Evolutionary conservation across 2,797 vertebrate species (phyloP).

Genomic region (Pseudomugil gertrudae): DNA sequence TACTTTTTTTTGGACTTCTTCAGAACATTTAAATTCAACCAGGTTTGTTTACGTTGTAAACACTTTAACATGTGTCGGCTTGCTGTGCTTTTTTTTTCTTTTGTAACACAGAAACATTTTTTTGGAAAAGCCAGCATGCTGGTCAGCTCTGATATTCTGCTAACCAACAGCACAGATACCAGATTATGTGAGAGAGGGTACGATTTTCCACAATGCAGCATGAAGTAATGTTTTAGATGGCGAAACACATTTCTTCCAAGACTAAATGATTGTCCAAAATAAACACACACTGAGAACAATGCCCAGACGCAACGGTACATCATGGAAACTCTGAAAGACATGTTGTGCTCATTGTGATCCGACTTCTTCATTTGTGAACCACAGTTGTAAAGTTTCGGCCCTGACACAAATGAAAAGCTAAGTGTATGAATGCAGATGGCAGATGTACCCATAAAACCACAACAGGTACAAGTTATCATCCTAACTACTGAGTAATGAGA

Average conservation of each 20-base stretch:
- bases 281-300: constrained; percentile 42
- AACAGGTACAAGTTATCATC: constrained; percentile 41
- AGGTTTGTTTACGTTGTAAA: constrained; percentile 70
- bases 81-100: constrained; percentile 33
- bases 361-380: constrained; percentile 22
- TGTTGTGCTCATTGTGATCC: constrained; percentile 4
- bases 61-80: constrained; percentile 46
- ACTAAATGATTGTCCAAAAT: constrained; percentile 64
- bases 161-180: constrained; percentile 7
- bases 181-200: constrained; percentile 33
- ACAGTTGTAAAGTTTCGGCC: constrained; percentile 29
- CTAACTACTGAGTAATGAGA: constrained; percentile 44
- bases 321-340: constrained; percentile 18
- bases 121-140: constrained; percentile 13
- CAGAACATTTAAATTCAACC: constrained; percentile 21
- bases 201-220: constrained; percentile 21
- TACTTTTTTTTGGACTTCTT: constrained; percentile 4
- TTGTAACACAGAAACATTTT: constrained; percentile 19
- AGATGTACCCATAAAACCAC: constrained; percentile 21
- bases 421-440: constrained; percentile 28
- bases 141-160: constrained; percentile 23
- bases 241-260: constrained; percentile 17
- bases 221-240: constrained; percentile 35
- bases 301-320: constrained; percentile 25
- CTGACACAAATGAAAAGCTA: constrained; percentile 29